Conservation (phyloP, 2,888 invertebrate species). For the Lasioglossum oenotherae region DNA sequence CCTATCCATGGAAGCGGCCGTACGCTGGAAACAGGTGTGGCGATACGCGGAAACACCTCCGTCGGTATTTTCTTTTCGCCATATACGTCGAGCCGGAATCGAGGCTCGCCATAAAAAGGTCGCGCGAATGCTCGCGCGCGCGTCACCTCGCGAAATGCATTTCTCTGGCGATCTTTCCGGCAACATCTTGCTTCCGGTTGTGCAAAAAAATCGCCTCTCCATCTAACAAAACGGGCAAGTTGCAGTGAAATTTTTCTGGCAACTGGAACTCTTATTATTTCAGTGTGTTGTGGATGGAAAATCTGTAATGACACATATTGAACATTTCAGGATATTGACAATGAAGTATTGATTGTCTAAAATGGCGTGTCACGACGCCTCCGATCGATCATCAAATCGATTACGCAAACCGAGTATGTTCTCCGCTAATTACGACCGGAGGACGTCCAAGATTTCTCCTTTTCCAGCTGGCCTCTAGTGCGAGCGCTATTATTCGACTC, state of each 20-base stretch:
- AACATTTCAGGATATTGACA: background rate
- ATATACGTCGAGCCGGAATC: slow-evolving; percentile 40
- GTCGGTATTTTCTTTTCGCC: slow-evolving; percentile 47
- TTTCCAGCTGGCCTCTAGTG: background rate
- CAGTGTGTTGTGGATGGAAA: background rate
- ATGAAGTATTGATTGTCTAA: background rate
- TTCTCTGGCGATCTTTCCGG: slow-evolving; percentile 16
- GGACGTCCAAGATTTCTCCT: background rate
- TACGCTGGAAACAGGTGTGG: slow-evolving; percentile 45
- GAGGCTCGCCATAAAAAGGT: slow-evolving; percentile 49
- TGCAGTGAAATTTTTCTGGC: background rate
- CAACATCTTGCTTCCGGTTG: background rate
- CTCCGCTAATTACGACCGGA: background rate
- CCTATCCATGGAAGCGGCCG: slow-evolving; percentile 31
- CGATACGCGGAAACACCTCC: slow-evolving; percentile 30
- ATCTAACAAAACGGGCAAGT: background rate
- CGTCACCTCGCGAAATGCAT: slow-evolving; percentile 27
- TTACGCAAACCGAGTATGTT: background rate
- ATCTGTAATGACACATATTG: too few relatives aligned
- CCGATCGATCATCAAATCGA: background rate
- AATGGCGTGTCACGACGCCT: background rate
- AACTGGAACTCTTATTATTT: background rate
- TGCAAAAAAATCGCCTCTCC: background rate
- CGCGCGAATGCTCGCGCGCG: background rate
- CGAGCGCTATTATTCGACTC: slow-evolving; percentile 20